Evolutionary conservation across 2,888 invertebrate species (phyloP).

Genomic region (Melikaiella ostensackeni): DNA sequence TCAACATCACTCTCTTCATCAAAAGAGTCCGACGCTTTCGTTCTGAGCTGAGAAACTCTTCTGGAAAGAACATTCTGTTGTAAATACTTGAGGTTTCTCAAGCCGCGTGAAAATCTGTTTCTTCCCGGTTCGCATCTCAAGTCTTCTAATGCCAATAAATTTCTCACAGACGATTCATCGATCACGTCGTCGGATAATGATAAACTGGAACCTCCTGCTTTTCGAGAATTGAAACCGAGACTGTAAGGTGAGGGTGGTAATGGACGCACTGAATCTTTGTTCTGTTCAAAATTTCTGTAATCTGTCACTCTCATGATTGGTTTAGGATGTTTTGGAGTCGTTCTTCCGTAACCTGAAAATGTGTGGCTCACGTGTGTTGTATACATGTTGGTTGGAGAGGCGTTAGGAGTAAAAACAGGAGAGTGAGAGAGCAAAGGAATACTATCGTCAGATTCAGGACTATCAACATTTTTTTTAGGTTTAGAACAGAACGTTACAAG

Average conservation of each 20-base stretch:
- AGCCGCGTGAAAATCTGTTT: slow-evolving; percentile 79
- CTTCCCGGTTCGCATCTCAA: slow-evolving; percentile 79
- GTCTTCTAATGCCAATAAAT: slow-evolving; percentile 81
- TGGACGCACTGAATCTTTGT: slow-evolving; percentile 46
- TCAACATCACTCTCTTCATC: slow-evolving; percentile 78
- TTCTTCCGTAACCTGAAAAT: slow-evolving; percentile 61
- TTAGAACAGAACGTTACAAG: slow-evolving; percentile 66
- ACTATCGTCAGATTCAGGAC: slow-evolving; percentile 67
- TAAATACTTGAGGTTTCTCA: slow-evolving; percentile 83
- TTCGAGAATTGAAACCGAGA: slow-evolving; percentile 45
- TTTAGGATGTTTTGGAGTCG: slow-evolving; percentile 47
- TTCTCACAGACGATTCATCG: slow-evolving; percentile 72
- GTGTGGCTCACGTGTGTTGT: slow-evolving; percentile 55
- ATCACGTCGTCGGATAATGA: slow-evolving; percentile 70
- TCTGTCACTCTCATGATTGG: slow-evolving; percentile 58
- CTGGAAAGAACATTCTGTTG: slow-evolving; percentile 82
- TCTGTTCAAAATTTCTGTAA: slow-evolving; percentile 46
- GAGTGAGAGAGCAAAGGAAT: slow-evolving; percentile 61
- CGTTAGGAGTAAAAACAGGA: slow-evolving; percentile 53
- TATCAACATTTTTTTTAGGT: slow-evolving; percentile 63
- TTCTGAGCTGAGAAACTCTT: slow-evolving; percentile 80
- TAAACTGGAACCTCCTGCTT: slow-evolving; percentile 60
- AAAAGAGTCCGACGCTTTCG: slow-evolving; percentile 63
- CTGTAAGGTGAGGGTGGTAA: slow-evolving; percentile 44
- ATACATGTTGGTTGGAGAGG: slow-evolving; percentile 44